These are phyloP conservation scores for Nibea coibor DNA, from an alignment of 2,113 vertebrate genomes.

Conservation along the genomic window DNA sequence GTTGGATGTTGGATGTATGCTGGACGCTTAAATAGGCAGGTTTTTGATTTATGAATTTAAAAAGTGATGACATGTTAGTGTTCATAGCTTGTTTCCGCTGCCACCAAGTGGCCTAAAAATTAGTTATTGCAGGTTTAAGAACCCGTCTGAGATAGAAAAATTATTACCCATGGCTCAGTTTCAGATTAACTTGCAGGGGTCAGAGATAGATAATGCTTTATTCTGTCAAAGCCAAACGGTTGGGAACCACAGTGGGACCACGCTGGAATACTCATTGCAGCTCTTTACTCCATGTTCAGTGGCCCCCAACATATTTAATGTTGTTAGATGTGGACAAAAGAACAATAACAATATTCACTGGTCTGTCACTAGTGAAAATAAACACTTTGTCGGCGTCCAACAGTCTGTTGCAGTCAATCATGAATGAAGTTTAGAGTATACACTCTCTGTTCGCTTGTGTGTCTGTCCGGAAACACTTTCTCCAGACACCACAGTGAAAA, in stretches of 20 bases:
- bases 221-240: neutral
- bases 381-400: conserved; percentile 34
- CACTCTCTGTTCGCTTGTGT: conserved; percentile 26
- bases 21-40: neutral
- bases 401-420: conserved; percentile 32
- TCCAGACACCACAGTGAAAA: conserved; percentile 72
- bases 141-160: too few species aligned
- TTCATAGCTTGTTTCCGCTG: neutral
- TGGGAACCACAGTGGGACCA: neutral
- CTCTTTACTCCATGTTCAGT: neutral
- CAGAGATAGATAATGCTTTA: neutral
- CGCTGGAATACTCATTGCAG: neutral
- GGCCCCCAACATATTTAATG: conserved; percentile 1
- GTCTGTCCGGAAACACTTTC: conserved; percentile 72
- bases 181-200: neutral
- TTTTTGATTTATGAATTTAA: neutral
- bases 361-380: conserved; percentile 29
- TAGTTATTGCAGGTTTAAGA: neutral
- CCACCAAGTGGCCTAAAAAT: neutral
- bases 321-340: conserved; percentile 38
- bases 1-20: too few species aligned
- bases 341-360: conserved; percentile 23
- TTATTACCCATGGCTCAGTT: neutral
- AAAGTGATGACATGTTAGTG: neutral
- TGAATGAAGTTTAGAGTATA: conserved; percentile 25